phyloP scores from a whole-genome alignment of 2,797 vertebrate genomes.

The Syngnathus rostellatus region DNA sequence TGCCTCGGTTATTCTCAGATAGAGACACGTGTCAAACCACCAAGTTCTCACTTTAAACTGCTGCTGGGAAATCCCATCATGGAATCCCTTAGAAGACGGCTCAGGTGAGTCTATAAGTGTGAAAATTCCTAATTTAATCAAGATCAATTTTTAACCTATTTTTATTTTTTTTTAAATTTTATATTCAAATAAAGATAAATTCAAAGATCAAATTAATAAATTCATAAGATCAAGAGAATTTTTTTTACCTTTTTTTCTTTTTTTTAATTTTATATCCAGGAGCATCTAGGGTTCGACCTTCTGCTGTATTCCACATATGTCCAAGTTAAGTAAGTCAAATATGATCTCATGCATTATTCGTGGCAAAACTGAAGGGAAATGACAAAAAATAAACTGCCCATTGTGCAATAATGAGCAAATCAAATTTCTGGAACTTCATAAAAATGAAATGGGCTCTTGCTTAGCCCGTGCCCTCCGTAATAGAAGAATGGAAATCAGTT shows the following conservation, averaged over 20 bases:
- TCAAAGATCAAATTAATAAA: no score
- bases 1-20: slow-evolving; percentile 44
- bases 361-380: not conserved
- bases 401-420: not conserved
- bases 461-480: not conserved
- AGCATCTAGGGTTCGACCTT: not conserved
- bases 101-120: not conserved
- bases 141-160: no score
- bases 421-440: not conserved
- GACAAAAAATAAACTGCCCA: not conserved
- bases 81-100: slow-evolving; percentile 28
- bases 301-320: not conserved
- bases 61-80: slow-evolving; percentile 36
- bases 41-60: slow-evolving; percentile 13
- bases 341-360: not conserved
- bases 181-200: not conserved
- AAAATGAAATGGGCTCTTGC: not conserved
- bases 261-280: not conserved
- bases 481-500: not conserved
- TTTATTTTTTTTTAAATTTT: no score
- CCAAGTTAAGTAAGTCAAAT: not conserved
- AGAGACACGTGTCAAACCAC: slow-evolving; percentile 20
- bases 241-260: no score
- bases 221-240: no score
- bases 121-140: slow-evolving; percentile 14